Percentiles rank a stretch among this genome's conserved stretches.
Evolutionary conservation across 2,113 vertebrate species (phyloP).

Genomic region (Epinephelus lanceolatus): DNA sequence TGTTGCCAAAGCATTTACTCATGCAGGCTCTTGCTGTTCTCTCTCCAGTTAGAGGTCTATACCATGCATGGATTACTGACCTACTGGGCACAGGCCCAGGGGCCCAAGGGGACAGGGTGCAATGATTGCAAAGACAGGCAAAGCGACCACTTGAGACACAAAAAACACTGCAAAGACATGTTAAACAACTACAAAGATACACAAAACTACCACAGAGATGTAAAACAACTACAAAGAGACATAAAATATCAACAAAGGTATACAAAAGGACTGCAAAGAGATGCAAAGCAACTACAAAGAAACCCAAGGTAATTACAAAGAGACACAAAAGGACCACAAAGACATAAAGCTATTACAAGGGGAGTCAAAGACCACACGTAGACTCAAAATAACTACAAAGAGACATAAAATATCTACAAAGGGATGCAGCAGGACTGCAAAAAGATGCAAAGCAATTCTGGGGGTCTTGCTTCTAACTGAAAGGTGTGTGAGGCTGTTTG

Average conservation of each 20-base stretch:
- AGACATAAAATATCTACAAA: too few relatives aligned
- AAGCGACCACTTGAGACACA: neutral
- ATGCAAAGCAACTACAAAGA: neutral
- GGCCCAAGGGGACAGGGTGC: neutral
- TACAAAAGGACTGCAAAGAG: neutral
- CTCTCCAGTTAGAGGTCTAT: conserved; percentile 9
- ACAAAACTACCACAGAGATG: neutral
- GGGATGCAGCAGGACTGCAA: too few relatives aligned
- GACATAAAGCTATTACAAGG: too few relatives aligned
- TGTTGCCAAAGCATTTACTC: conserved; percentile 7
- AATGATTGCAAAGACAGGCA: neutral
- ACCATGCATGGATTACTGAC: neutral
- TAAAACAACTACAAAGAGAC: neutral
- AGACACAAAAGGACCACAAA: too few relatives aligned
- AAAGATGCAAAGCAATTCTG: too few relatives aligned
- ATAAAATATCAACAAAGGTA: neutral
- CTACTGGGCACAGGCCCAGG: neutral
- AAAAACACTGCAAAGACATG: neutral
- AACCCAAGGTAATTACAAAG: too few relatives aligned
- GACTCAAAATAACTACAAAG: too few relatives aligned
- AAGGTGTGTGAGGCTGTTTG: neutral
- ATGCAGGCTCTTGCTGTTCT: conserved; percentile 10
- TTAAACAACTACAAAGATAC: neutral
- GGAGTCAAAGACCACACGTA: too few relatives aligned
- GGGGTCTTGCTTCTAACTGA: neutral